Percentiles rank a stretch among this genome's conserved stretches.
Conservation (phyloP, 2,113 vertebrate genomes). For the Chionomys nivalis region DNA sequence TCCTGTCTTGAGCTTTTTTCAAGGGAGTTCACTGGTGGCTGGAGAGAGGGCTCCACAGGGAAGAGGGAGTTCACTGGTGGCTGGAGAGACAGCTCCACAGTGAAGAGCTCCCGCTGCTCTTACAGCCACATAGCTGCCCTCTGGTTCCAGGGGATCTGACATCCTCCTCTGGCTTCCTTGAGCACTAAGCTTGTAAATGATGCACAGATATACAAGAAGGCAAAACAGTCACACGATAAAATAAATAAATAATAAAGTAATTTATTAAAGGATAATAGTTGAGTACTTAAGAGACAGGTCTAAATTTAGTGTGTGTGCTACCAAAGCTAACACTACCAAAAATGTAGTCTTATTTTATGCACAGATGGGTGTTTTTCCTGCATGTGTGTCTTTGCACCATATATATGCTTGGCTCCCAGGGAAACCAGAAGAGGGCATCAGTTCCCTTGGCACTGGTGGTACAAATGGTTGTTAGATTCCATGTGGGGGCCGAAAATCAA, state of each 20-base stretch:
- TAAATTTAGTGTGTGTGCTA: not conserved
- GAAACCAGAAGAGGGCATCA: not conserved
- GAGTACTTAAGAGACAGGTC: too few species aligned
- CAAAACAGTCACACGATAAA: not conserved
- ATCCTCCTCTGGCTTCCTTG: not conserved
- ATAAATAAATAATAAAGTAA: too few species aligned
- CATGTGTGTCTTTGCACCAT: not conserved
- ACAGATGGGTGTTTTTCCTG: not conserved
- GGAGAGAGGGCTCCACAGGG: not conserved
- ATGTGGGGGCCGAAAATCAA: not conserved
- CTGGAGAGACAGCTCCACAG: not conserved
- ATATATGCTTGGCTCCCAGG: not conserved
- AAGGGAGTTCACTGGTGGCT: not conserved
- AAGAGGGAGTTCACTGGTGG: not conserved
- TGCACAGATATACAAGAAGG: not conserved
- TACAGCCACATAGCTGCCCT: not conserved
- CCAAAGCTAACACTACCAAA: not conserved
- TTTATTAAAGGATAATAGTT: not conserved
- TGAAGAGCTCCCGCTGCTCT: not conserved
- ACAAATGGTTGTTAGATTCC: not conserved
- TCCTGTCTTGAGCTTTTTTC: not conserved
- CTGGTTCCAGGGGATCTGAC: not conserved
- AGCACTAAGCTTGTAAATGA: not conserved
- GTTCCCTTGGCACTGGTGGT: not conserved
- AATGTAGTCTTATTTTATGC: not conserved